phyloP scores from a whole-genome alignment of 2,113 vertebrate genomes.

The Oreotrochilus melanogaster region DNA sequence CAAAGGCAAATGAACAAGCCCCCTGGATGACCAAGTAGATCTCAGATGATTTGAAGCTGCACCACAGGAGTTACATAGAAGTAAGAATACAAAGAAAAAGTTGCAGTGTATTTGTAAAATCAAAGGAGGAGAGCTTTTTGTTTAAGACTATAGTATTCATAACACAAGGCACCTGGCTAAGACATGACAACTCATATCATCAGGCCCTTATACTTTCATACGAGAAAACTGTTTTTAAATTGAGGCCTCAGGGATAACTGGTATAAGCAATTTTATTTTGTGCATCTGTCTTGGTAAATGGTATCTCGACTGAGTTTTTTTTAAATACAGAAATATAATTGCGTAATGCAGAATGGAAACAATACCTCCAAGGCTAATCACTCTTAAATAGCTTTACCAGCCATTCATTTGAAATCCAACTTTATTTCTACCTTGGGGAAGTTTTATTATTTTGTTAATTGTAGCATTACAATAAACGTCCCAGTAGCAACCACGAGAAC shows the following conservation, averaged over 20 bases:
- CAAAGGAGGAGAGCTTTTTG: constrained; percentile 23
- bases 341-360: not conserved
- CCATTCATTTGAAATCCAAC: constrained; percentile 10
- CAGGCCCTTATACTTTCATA: constrained; percentile 35
- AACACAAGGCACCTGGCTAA: constrained; percentile 7
- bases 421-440: constrained; percentile 43
- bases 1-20: not conserved
- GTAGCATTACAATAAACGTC: constrained; percentile 12
- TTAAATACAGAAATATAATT: constrained; percentile 55
- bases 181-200: constrained; percentile 35
- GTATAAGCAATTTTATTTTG: constrained; percentile 40
- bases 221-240: constrained; percentile 59
- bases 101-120: not conserved
- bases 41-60: not conserved
- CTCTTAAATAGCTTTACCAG: constrained; percentile 2
- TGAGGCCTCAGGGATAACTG: constrained; percentile 48
- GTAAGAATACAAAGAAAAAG: constrained; percentile 12
- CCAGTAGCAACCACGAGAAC: not conserved
- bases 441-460: constrained; percentile 43
- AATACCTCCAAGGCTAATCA: constrained; percentile 28
- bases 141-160: constrained; percentile 31
- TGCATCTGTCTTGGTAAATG: constrained; percentile 33
- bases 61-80: not conserved
- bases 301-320: constrained; percentile 14
- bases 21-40: not conserved